Percentiles rank a stretch among this genome's conserved stretches.
phyloP scores from a whole-genome alignment of 2,888 invertebrate species.

The Glyphotaelius pellucidus region DNA sequence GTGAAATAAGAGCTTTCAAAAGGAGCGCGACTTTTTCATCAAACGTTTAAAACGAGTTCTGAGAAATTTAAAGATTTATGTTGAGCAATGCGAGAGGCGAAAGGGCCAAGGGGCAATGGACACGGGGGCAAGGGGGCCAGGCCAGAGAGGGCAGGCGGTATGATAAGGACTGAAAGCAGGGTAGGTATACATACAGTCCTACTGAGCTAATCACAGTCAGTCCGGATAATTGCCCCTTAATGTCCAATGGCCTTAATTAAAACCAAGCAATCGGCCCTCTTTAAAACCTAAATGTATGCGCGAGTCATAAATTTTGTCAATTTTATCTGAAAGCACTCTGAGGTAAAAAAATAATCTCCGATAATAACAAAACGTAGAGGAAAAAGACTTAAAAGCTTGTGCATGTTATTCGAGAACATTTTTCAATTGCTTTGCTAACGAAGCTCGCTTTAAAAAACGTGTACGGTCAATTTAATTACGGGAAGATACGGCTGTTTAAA shows the following conservation, averaged over 20 bases:
- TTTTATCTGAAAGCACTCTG: conserved; percentile 38
- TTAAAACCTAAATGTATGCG: not conserved
- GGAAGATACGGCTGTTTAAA: not conserved
- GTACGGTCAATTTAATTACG: not conserved
- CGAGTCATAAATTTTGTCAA: conserved; percentile 45
- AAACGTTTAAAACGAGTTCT: conserved; percentile 15
- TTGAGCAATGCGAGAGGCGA: conserved; percentile 2
- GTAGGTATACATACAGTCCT: conserved; percentile 3
- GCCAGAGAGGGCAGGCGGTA: conserved; percentile 10
- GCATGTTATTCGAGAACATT: not conserved
- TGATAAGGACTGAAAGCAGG: not conserved
- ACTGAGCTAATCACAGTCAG: not conserved
- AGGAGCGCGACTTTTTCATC: conserved; percentile 26
- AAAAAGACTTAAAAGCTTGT: not conserved
- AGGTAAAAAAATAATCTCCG: not conserved
- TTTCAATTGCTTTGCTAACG: not conserved
- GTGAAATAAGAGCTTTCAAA: conserved; percentile 30
- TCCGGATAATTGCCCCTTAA: conserved; percentile 30
- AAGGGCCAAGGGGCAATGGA: not conserved
- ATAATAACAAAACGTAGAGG: not conserved
- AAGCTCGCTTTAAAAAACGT: not conserved
- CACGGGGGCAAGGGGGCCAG: not conserved
- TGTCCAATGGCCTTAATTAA: conserved; percentile 35
- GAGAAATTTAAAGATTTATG: conserved; percentile 45
- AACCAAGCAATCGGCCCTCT: conserved; percentile 21